Evolutionary conservation across 2,797 vertebrate species (phyloP).

Genomic region (Peromyscus nudipes): DNA sequence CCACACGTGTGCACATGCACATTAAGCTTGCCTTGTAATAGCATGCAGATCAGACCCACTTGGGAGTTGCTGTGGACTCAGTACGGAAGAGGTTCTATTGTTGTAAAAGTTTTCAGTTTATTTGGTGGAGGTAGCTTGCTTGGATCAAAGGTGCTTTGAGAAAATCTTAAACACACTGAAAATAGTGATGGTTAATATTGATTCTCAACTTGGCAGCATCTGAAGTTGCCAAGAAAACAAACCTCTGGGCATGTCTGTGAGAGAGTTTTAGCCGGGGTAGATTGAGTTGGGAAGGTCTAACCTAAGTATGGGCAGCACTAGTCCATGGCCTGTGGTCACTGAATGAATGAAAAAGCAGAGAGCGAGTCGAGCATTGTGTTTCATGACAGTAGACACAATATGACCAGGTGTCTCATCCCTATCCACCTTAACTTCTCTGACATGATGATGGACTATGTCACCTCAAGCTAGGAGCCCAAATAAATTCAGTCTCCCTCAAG

Average conservation of each 20-base stretch:
- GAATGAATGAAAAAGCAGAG: too few species aligned
- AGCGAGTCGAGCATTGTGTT: background rate
- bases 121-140: background rate
- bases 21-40: background rate
- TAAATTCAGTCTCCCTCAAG: background rate
- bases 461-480: background rate
- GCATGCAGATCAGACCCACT: background rate
- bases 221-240: background rate
- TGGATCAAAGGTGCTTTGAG: background rate
- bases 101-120: slow-evolving; percentile 30
- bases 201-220: background rate
- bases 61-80: background rate
- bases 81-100: background rate
- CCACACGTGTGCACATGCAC: accelerated
- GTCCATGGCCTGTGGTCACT: background rate
- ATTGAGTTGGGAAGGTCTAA: background rate
- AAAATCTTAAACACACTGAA: background rate
- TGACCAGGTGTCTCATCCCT: background rate
- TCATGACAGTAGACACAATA: background rate
- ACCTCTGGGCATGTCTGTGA: background rate
- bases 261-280: background rate
- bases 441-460: background rate
- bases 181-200: background rate
- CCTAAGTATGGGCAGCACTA: background rate
- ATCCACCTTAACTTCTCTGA: background rate